Evolutionary conservation across 2,797 vertebrate genomes (phyloP).

Genomic region (Pyrocephalus nanus): DNA sequence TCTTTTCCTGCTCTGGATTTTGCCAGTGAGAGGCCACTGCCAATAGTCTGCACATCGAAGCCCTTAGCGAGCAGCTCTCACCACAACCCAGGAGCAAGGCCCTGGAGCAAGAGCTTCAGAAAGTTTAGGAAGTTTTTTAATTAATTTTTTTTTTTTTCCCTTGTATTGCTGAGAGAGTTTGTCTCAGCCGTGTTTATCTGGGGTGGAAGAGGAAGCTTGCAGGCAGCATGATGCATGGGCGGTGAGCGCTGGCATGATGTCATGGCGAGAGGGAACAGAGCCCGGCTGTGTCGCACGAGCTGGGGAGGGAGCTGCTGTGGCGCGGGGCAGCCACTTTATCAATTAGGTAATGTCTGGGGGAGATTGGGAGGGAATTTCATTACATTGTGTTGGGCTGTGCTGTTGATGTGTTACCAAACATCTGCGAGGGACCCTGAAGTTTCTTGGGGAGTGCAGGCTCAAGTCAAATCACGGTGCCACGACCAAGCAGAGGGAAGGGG

Average conservation of each 20-base stretch:
- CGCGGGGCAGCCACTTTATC: slow-evolving; percentile 70
- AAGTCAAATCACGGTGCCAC: rapidly evolving
- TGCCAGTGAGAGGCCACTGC: not conserved
- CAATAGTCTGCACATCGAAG: not conserved
- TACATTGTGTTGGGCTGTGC: slow-evolving; percentile 34
- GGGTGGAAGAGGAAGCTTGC: slow-evolving; percentile 71
- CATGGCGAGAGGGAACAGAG: slow-evolving; percentile 73
- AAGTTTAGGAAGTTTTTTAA: not conserved
- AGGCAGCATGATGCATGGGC: slow-evolving; percentile 71
- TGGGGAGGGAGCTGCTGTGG: slow-evolving; percentile 50
- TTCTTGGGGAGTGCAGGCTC: not conserved
- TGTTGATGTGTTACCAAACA: slow-evolving; percentile 60
- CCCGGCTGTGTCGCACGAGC: slow-evolving; percentile 59
- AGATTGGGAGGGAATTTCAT: slow-evolving; percentile 67
- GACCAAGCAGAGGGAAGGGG: not conserved
- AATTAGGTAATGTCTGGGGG: slow-evolving; percentile 82
- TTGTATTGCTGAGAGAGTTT: slow-evolving; percentile 42
- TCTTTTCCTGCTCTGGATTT: not conserved
- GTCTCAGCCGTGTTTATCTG: slow-evolving; percentile 69
- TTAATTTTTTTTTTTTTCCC: not conserved
- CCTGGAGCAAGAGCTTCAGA: not conserved
- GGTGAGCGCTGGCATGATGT: slow-evolving; percentile 71
- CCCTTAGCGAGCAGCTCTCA: not conserved
- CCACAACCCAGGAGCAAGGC: rapidly evolving
- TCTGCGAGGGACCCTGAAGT: slow-evolving; percentile 4